Evolutionary conservation across 2,797 vertebrate genomes (phyloP), one percentile per base, ranked within the genome.

Genomic region (Odontamblyopus rebecca): DNA sequence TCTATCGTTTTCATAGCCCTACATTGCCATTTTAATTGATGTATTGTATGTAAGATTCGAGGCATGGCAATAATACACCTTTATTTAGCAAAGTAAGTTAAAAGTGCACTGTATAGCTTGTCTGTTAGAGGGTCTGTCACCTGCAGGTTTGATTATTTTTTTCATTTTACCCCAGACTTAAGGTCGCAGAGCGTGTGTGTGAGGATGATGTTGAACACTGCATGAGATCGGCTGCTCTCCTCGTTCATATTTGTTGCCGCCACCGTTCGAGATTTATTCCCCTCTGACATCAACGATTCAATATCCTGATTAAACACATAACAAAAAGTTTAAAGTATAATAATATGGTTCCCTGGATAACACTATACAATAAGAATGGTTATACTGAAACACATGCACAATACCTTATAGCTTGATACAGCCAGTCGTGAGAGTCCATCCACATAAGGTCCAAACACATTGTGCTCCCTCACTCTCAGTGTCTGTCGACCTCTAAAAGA

Each of bases 221-320:
- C 98, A 0, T 99, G 98, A 0, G 98, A 99, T 59, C 98, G 94
- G 76, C 98, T 99, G 85, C 98, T 99, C 90, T 99, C 98, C 79
- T 99, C 98, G 0, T 99, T 99, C 98, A 99, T 99, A 91, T 99
- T 99, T 86, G 98, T 99, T 2, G 98, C 97, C 16, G 98, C 98
- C 2, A 99, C 97, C 0, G 98, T 99, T 32, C 98, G 96, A 63
- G 98, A 99, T 74, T 99, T 99, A 84, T 99, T 99, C 67, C 98
- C 98, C 86, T 99, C 98, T 0, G 97, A 99, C 98, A 99, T 99
- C 86, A 99, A 90, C 69, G 96, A 98, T 86, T 98, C 98, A 0
- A 99, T 98, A 82, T 99, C 98, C 98, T 99, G 90, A 74, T 3
- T 6, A 50, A 29, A 50, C 15, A 11, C 6, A 11, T 9, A 29